Conservation (phyloP, 30 jellyfish, hydroid and myxozoan species). For the Sanderia malayensis region DNA sequence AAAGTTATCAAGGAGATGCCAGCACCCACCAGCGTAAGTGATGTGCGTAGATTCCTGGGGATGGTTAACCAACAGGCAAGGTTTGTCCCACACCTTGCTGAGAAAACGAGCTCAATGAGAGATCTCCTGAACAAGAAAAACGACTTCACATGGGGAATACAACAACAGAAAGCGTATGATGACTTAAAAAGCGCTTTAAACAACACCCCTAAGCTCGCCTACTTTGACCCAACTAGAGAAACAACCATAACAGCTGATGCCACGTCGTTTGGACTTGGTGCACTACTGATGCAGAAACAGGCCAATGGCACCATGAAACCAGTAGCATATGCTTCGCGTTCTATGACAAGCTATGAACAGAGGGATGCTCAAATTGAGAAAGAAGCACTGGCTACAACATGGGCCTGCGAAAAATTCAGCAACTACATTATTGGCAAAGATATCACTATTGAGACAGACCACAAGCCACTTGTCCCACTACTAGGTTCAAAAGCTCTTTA, state of each 20-base stretch:
- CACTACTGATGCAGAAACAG: background rate
- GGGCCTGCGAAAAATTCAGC: constrained; percentile 18
- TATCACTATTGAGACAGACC: constrained; percentile 35
- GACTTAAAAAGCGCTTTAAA: constrained; percentile 13
- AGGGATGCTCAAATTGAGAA: background rate
- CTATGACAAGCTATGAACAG: background rate
- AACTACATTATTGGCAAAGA: constrained; percentile 22
- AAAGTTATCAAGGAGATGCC: constrained; percentile 31
- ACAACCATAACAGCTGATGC: constrained; percentile 27
- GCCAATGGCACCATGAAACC: background rate
- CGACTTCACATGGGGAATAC: constrained; percentile 32
- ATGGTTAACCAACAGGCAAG: constrained; percentile 27
- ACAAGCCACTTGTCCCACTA: constrained; percentile 38
- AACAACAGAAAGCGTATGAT: constrained; percentile 18
- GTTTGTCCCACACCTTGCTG: constrained; percentile 9
- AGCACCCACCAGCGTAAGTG: constrained; percentile 38
- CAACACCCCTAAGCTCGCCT: constrained; percentile 29
- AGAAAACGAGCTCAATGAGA: constrained; percentile 10
- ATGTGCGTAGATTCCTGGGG: constrained; percentile 23
- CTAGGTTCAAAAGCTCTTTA: background rate
- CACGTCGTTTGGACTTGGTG: background rate
- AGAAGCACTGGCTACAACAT: constrained; percentile 5
- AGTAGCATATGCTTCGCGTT: background rate
- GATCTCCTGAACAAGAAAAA: constrained; percentile 10
- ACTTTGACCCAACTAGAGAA: background rate